Conservation (phyloP, 1,140 invertebrate genomes). For the Drosophila biarmipes region DNA sequence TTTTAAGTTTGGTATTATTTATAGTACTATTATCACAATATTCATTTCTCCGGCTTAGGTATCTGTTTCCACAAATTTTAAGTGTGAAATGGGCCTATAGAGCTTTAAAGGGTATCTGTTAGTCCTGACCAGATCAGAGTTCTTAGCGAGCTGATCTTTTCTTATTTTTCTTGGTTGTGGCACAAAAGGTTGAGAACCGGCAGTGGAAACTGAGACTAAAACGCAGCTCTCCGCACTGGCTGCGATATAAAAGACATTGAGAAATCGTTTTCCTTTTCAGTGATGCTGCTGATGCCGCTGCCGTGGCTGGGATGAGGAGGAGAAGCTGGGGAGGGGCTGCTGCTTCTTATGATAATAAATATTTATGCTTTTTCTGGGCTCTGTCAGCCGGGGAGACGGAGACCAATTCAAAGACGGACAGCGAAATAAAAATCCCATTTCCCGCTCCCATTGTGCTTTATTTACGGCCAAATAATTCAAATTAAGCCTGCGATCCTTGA, state of each 20-base stretch:
- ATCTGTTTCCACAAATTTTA: too few species aligned
- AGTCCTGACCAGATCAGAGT: neutral
- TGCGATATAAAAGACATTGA: slow-evolving; percentile 79
- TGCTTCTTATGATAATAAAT: slow-evolving; percentile 78
- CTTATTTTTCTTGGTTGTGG: slow-evolving; percentile 29
- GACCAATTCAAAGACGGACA: slow-evolving; percentile 54
- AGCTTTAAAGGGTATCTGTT: neutral
- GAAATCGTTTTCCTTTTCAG: slow-evolving; percentile 79
- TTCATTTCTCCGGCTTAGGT: too few species aligned
- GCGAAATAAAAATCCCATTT: slow-evolving; percentile 73
- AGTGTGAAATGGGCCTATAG: too few species aligned
- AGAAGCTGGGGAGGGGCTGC: slow-evolving; percentile 32
- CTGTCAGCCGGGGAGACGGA: slow-evolving; percentile 22
- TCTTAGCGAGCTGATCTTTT: slow-evolving; percentile 22
- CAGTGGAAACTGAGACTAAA: slow-evolving; percentile 24
- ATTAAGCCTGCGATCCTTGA: slow-evolving; percentile 62
- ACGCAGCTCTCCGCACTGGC: slow-evolving; percentile 18
- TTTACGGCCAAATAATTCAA: slow-evolving; percentile 82
- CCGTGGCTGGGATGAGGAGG: neutral
- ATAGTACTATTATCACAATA: too few species aligned
- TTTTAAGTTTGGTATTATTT: too few species aligned
- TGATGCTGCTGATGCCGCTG: slow-evolving; percentile 35
- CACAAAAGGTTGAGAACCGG: slow-evolving; percentile 51
- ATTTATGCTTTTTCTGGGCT: slow-evolving; percentile 65
- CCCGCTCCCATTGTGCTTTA: slow-evolving; percentile 71